These are phyloP conservation scores for Drosophila prolongata DNA, from an alignment of 2,888 invertebrate genomes.

Conservation along the genomic window DNA sequence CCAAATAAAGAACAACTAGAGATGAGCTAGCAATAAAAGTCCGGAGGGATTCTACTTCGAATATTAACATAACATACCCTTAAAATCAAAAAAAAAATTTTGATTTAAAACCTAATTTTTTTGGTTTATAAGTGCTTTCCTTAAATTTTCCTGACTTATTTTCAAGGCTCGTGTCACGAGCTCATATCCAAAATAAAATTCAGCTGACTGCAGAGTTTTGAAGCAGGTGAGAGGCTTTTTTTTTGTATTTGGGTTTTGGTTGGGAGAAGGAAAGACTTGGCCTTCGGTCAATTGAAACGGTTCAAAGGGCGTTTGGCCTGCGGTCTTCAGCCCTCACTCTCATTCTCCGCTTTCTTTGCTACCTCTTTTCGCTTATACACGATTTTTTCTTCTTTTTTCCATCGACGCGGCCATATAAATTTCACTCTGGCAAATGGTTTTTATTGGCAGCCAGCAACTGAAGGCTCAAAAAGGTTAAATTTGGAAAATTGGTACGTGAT, in stretches of 20 bases:
- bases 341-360: conserved; percentile 9
- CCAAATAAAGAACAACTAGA: conserved; percentile 2
- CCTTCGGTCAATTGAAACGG: conserved; percentile 75
- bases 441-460: conserved; percentile 66
- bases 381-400: conserved; percentile 25
- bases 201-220: neutral
- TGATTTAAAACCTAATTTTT: too few species aligned
- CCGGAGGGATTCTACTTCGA: too few species aligned
- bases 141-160: too few species aligned
- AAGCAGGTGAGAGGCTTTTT: neutral
- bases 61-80: too few species aligned
- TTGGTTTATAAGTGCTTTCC: too few species aligned
- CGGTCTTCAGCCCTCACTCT: conserved; percentile 43
- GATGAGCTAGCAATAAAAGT: neutral
- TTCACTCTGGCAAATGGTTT: conserved; percentile 78
- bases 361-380: neutral
- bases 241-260: too few species aligned
- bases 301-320: conserved; percentile 66
- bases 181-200: neutral
- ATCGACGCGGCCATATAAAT: conserved; percentile 74
- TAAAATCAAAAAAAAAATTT: too few species aligned
- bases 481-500: conserved; percentile 79
- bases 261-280: neutral
- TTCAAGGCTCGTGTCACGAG: neutral
- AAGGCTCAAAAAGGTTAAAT: conserved; percentile 73